Conservation (phyloP, 2,113 vertebrate genomes). For the Aplodontia rufa region DNA sequence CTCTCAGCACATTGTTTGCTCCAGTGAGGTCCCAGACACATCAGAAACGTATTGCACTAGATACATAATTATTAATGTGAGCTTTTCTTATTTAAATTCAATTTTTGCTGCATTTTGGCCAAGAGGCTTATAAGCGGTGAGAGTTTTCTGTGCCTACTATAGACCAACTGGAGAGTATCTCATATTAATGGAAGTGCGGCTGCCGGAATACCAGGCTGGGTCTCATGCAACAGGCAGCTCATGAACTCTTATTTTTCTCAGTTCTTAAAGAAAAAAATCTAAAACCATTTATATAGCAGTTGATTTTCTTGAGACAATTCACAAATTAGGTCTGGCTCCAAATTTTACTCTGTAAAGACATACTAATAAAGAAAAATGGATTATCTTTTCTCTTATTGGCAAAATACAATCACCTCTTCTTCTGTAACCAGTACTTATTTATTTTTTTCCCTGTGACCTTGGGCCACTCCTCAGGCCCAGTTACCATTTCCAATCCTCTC, state of each 20-base stretch:
- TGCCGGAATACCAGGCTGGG: background rate
- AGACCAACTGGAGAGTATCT: background rate
- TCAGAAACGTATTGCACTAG: background rate
- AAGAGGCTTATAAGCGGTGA: background rate
- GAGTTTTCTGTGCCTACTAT: background rate
- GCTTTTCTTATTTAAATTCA: slow-evolving; percentile 23
- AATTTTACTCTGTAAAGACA: background rate
- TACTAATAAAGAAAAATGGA: background rate
- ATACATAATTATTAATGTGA: background rate
- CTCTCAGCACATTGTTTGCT: background rate
- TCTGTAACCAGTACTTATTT: background rate
- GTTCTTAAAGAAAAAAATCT: background rate
- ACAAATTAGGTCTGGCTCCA: slow-evolving; percentile 18
- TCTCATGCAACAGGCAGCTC: background rate
- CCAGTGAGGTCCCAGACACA: background rate
- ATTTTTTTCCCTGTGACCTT: slow-evolving; percentile 49
- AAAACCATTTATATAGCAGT: background rate
- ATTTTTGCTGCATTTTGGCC: slow-evolving; percentile 14
- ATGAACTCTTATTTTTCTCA: background rate
- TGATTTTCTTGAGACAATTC: slow-evolving; percentile 26
- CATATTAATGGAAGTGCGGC: background rate
- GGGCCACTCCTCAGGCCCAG: slow-evolving; percentile 50
- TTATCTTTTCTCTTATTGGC: background rate
- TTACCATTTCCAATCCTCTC: slow-evolving; percentile 43
- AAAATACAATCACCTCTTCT: background rate